A percentile compares a stretch with the other conserved stretches of the same genome.
Evolutionary conservation across 2,888 invertebrate species (phyloP).

Genomic region (Tethea ocularis): DNA sequence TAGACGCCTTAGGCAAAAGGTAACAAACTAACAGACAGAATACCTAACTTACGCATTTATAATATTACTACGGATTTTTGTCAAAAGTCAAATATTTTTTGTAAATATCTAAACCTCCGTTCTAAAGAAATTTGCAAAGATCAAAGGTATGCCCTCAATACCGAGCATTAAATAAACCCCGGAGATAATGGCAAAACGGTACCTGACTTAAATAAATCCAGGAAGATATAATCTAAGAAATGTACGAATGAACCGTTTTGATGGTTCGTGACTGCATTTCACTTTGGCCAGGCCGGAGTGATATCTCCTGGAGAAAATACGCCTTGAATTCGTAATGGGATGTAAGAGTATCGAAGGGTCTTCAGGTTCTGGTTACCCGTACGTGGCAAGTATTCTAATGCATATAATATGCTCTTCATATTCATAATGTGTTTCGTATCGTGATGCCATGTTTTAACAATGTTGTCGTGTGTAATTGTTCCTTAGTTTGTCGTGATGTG

Average conservation of each 20-base stretch:
- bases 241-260: constrained; percentile 26
- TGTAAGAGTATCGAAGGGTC: neutral
- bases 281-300: constrained; percentile 25
- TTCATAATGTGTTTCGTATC: constrained; percentile 30
- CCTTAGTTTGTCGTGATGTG: constrained; percentile 37
- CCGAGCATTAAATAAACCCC: constrained; percentile 6
- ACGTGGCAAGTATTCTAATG: constrained; percentile 34
- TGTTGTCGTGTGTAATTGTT: constrained; percentile 45
- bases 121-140: neutral
- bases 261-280: constrained; percentile 36
- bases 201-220: constrained; percentile 44
- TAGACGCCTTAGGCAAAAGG: too few species aligned
- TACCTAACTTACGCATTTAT: too few species aligned
- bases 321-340: neutral
- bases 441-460: constrained; percentile 34
- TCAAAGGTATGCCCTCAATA: neutral
- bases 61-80: too few species aligned
- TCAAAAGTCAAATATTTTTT: too few species aligned
- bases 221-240: constrained; percentile 45
- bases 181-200: constrained; percentile 33
- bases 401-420: constrained; percentile 32
- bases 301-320: constrained; percentile 9
- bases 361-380: neutral
- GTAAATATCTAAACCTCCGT: too few species aligned
- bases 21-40: too few species aligned